phyloP scores from a whole-genome alignment of 2,797 vertebrate genomes.

The Scarus forsteni region DNA sequence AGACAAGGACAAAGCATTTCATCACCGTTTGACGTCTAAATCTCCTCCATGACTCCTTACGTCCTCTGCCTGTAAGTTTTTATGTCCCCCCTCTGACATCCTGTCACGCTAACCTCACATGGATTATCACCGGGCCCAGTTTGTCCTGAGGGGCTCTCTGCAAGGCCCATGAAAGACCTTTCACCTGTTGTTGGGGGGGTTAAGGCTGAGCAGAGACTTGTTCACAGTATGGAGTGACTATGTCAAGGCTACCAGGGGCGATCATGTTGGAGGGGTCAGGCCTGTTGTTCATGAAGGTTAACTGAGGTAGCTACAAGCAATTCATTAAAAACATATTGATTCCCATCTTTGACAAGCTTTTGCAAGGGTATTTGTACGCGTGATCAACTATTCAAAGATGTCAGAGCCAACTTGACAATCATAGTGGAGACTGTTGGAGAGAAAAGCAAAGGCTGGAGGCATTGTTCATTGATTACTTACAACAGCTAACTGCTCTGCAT shows the following conservation, averaged over 20 bases:
- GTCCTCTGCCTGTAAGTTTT: slow-evolving; percentile 32
- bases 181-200: slow-evolving; percentile 63
- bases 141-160: slow-evolving; percentile 35
- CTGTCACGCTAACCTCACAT: slow-evolving; percentile 32
- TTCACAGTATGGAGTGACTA: slow-evolving; percentile 11
- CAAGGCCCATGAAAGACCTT: slow-evolving; percentile 37
- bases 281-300: slow-evolving; percentile 11
- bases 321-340: slow-evolving; percentile 14
- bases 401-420: not conserved
- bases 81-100: slow-evolving; percentile 13
- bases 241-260: slow-evolving; percentile 15
- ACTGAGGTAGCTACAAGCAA: slow-evolving; percentile 7
- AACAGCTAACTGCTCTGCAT: not conserved
- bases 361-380: slow-evolving; percentile 10
- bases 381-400: slow-evolving; percentile 13
- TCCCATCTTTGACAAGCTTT: not conserved
- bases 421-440: not conserved
- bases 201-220: slow-evolving; percentile 4
- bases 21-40: slow-evolving; percentile 53
- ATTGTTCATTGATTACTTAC: not conserved
- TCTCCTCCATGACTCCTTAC: slow-evolving; percentile 37
- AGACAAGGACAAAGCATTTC: slow-evolving; percentile 57
- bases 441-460: not conserved
- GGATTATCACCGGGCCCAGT: slow-evolving; percentile 43
- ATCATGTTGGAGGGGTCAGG: slow-evolving; percentile 28